Evolutionary conservation across 92 coral and sea anemone species (phyloP), one percentile per base, ranked within the genome.

Genomic region (Parazoanthus atlanticus): DNA sequence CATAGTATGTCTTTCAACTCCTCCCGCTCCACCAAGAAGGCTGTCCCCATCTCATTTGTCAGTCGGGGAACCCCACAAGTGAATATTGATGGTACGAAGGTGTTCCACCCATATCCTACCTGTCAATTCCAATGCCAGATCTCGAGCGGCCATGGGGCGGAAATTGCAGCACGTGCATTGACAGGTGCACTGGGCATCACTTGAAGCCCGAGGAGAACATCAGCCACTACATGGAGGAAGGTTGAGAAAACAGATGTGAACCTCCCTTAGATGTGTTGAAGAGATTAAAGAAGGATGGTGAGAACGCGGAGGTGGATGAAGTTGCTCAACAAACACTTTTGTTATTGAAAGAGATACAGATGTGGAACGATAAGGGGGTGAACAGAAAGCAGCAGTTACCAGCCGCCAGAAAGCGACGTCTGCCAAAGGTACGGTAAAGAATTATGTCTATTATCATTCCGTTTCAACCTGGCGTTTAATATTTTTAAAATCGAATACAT

Each of bases 41-140:
- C 38, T 88, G 90, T 40, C 83, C 84, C 11, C 90, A 87, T 47
- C 90, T 85, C n/a, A 58, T 78, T 79, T 78, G 90, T 36, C 9
- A 26, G 28, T 64, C 77, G 23, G 85, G 78, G 36, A 88, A 88
- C 28, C 90, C 90, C 5, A 67, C 31, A 28, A 41, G 30, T 31
- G 66, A 64, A 28, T 74, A 41, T 34, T 76, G 78, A 26, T 69
- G 77, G 79, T 85, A 25, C 9, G 75, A 87, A 32, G 90, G 85
- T 19, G 76, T 43, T 23, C 90, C 90, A 1, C 74, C 75, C 9
- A 16, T 54, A 76, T 69, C 79, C 5, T 77, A 77, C 54, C 49
- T 78, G 19, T 85, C 90, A n/a, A 74, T 78, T 25, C 78, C 85
- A 54, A 61, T 87, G 30, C 90, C 90, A 15, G 90, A 87, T 65